Base-by-base conservation (phyloP, 2,888 invertebrate species). In the Hirtodrosophila cameraria region DNA sequence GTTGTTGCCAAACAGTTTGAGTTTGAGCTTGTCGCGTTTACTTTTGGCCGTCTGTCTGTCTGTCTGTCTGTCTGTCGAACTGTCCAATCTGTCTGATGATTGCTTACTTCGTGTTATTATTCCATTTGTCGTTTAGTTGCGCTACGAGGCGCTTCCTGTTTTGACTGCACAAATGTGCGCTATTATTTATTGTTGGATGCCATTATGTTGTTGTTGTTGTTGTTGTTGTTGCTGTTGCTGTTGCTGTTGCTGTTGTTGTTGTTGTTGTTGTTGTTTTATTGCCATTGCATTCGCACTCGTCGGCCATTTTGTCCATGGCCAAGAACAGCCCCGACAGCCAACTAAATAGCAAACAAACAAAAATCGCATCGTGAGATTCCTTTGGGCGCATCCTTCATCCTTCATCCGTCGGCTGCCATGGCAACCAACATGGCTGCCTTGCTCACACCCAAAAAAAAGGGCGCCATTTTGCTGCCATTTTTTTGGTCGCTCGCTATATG, bases 51-150 rank as follows among this genome's bases (percentile, higher is more conserved):
- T 8, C 9, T 30, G 8, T 9, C 12, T 2, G 18, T 23, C 6
- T 49, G 11, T 41, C 2, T 11, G 30, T 27, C 27, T 8, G 1
- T 11, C 57, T 58, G 45, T 16, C 61, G n/a, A n/a, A n/a, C n/a
- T n/a, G 15, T 20, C 7, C n/a, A n/a, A n/a, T n/a, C n/a, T n/a
- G 30, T 38, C 48, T 43, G 48, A 36, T 30, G 15, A n/a, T 20
- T 20, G 23, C 23, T 18, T 61, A 42, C 50, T 61, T 35, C 27
- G 54, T 43, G 39, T 86, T 80, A 73, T 76, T 80, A 59, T 86
- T 58, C 73, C 84, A 83, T 80, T 80, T 80, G 86, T 84, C 84
- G 81, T 62, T 76, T 73, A 80, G 81, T 61, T 86, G 66, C n/a
- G 69, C 59, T 58, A 62, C 60, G 55, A 59, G 64, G 65, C 76